phyloP scores from a whole-genome alignment of 2,888 invertebrate species.

The Pycnomerus fuliginosus region DNA sequence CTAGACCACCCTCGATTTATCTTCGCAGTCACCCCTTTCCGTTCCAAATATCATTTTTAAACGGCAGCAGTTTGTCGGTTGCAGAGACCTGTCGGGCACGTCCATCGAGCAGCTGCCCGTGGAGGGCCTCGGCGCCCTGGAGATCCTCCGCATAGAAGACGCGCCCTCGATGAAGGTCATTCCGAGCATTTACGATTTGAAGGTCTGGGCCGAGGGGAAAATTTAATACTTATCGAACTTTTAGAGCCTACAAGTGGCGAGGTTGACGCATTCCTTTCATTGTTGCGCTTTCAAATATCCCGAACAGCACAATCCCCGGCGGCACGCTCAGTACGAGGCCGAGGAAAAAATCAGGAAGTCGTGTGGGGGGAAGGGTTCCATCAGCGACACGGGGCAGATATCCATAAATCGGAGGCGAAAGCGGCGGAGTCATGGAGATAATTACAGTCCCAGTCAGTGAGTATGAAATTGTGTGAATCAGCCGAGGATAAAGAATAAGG shows the following conservation, averaged over 20 bases:
- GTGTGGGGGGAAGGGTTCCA: constrained; percentile 27
- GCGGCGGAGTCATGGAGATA: constrained; percentile 9
- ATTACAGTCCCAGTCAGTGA: constrained; percentile 2
- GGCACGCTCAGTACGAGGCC: constrained; percentile 65
- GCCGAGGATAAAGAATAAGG: not conserved
- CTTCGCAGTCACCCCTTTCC: too few relatives aligned
- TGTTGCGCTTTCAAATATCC: constrained; percentile 89
- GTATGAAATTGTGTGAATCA: not conserved
- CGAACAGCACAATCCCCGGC: constrained; percentile 72
- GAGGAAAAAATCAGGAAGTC: constrained; percentile 55
- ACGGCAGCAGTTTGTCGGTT: constrained; percentile 45
- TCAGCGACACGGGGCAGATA: constrained; percentile 32
- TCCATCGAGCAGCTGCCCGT: constrained; percentile 72
- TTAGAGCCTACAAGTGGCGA: constrained; percentile 68
- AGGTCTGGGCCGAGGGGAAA: constrained; percentile 56
- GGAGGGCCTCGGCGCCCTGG: constrained; percentile 68
- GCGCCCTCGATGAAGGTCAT: constrained; percentile 76
- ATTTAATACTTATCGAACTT: constrained; percentile 17
- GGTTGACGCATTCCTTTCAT: constrained; percentile 83
- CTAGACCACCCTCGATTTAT: too few relatives aligned
- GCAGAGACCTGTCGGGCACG: constrained; percentile 82
- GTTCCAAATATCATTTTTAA: constrained; percentile 31
- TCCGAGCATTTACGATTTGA: constrained; percentile 80
- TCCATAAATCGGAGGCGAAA: constrained; percentile 9
- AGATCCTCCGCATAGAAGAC: constrained; percentile 69